phyloP scores from a whole-genome alignment of 2,113 vertebrate genomes.

The Erinaceus europaeus region DNA sequence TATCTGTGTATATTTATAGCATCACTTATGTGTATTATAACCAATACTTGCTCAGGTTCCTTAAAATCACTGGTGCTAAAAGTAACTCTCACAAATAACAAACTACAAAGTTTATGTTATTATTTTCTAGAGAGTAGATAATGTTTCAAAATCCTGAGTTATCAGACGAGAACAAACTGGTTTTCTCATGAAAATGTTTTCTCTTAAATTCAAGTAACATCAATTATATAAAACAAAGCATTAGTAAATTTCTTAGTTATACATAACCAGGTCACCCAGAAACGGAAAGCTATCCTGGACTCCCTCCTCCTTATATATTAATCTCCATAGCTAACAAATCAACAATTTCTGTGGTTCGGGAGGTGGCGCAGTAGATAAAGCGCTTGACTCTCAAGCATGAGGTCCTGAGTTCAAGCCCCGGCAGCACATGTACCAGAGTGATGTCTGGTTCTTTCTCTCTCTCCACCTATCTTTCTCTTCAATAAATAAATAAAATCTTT shows the following conservation, averaged over 20 bases:
- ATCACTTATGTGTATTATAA: not conserved
- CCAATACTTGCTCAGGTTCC: not conserved
- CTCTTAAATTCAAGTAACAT: slow-evolving; percentile 4
- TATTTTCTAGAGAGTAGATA: not conserved
- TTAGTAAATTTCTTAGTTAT: not conserved
- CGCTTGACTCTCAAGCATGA: too few relatives aligned
- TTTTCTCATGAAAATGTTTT: slow-evolving; percentile 33
- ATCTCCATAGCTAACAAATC: not conserved
- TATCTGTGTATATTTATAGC: not conserved
- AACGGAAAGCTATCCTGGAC: not conserved
- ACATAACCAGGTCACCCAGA: not conserved
- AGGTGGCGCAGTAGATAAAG: too few relatives aligned
- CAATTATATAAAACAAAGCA: slow-evolving; percentile 8
- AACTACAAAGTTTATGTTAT: not conserved
- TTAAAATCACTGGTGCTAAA: slow-evolving; percentile 36
- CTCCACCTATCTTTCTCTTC: too few relatives aligned
- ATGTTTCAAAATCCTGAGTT: not conserved
- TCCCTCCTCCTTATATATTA: not conserved
- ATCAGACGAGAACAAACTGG: not conserved
- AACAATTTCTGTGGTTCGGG: too few relatives aligned
- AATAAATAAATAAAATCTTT: too few relatives aligned
- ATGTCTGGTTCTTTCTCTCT: too few relatives aligned
- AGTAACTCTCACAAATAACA: not conserved
- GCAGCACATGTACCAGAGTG: too few relatives aligned
- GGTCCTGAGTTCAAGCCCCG: too few relatives aligned